phyloP scores from a whole-genome alignment of 1,140 invertebrate species.

The Diorhabda elongata region DNA sequence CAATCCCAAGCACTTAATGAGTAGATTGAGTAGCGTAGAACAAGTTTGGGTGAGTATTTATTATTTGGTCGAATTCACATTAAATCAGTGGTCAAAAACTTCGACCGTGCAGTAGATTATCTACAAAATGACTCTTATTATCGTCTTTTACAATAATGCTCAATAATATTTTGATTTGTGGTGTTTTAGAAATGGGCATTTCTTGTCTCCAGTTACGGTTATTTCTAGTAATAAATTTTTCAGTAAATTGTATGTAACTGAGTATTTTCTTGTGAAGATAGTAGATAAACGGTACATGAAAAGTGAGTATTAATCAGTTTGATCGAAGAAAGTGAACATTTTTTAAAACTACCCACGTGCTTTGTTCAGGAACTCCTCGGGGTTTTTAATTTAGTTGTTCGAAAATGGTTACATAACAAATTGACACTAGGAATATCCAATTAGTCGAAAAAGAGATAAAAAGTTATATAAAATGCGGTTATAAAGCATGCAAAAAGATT shows the following conservation, averaged over 20 bases:
- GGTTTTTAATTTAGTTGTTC: background rate
- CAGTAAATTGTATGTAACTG: background rate
- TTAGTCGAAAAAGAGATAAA: too few species aligned
- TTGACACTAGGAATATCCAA: background rate
- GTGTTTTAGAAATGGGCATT: slow-evolving; percentile 11
- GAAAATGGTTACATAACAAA: background rate
- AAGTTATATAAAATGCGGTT: background rate
- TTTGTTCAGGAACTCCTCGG: background rate
- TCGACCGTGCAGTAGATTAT: slow-evolving; percentile 24
- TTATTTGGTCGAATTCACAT: slow-evolving; percentile 29
- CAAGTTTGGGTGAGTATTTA: slow-evolving; percentile 36
- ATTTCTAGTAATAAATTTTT: background rate
- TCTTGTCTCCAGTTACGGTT: background rate
- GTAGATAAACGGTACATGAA: background rate
- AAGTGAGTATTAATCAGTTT: background rate
- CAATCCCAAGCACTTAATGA: slow-evolving; percentile 23
- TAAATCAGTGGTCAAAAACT: slow-evolving; percentile 29
- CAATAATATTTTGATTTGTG: slow-evolving; percentile 17
- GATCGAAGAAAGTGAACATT: background rate
- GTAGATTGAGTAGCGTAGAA: slow-evolving; percentile 35
- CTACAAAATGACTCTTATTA: slow-evolving; percentile 29
- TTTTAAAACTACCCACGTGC: background rate
- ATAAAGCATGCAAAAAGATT: background rate
- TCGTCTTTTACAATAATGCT: slow-evolving; percentile 19
- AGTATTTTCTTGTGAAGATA: slow-evolving; percentile 1